Percentiles rank a stretch among this genome's conserved stretches.
These are phyloP conservation scores for Drosophila pectinifera DNA, from an alignment of 1,140 invertebrate species.

Conservation along the genomic window DNA sequence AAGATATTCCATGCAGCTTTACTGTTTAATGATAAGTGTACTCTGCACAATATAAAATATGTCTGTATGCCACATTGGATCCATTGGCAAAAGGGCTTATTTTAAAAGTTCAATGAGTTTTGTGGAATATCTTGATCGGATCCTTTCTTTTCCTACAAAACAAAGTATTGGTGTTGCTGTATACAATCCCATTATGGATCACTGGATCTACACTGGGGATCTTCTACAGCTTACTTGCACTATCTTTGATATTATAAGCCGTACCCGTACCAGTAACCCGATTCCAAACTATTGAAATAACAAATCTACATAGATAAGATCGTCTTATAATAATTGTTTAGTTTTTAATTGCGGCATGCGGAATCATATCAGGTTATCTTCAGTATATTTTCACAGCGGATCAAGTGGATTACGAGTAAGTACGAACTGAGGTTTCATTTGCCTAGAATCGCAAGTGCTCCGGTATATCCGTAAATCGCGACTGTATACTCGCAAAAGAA, in stretches of 20 bases:
- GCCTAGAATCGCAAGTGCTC: neutral
- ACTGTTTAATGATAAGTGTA: conserved; percentile 8
- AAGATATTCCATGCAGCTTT: neutral
- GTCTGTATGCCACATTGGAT: neutral
- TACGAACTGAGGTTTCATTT: neutral
- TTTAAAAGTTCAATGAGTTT: no score
- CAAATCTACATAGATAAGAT: neutral
- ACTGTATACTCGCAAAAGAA: neutral
- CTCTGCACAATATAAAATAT: neutral
- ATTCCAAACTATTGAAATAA: neutral
- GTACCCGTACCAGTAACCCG: neutral
- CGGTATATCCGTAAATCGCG: neutral
- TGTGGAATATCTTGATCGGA: neutral
- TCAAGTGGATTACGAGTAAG: neutral
- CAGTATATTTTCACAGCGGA: neutral
- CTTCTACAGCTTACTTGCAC: neutral
- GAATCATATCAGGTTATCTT: neutral
- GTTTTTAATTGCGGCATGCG: neutral
- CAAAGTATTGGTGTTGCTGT: no score
- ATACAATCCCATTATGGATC: neutral
- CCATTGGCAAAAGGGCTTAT: neutral
- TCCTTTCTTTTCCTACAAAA: neutral
- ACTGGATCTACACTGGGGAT: neutral
- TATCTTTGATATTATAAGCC: neutral
- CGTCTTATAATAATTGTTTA: neutral